Percentiles rank a stretch among this genome's conserved stretches.
Conservation (phyloP, 2,888 invertebrate species). For the Parnassius apollo region DNA sequence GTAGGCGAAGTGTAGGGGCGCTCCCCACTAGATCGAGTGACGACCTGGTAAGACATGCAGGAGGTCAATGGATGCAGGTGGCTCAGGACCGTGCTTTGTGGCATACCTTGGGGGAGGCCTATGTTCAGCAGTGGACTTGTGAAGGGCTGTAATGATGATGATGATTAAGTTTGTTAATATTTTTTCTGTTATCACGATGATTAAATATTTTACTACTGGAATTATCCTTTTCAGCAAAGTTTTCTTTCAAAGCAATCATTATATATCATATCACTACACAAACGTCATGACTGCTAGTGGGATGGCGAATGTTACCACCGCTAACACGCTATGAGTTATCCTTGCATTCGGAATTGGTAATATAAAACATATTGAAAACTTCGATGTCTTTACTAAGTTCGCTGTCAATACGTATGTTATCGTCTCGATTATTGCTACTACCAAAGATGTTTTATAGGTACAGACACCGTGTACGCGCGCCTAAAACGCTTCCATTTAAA, state of each 20-base stretch:
- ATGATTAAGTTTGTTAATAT: conserved; percentile 57
- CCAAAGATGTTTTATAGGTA: too few species aligned
- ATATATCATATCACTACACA: too few species aligned
- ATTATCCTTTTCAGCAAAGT: conserved; percentile 40
- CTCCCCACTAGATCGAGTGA: too few species aligned
- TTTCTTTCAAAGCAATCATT: conserved; percentile 56
- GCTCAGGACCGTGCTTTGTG: too few species aligned
- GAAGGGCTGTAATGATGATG: too few species aligned
- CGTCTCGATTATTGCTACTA: conserved; percentile 48
- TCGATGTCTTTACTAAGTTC: conserved; percentile 41
- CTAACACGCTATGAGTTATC: conserved; percentile 48
- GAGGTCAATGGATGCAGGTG: too few species aligned
- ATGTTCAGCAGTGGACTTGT: too few species aligned
- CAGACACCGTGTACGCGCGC: too few species aligned
- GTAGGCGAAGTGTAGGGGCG: too few species aligned
- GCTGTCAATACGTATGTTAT: conserved; percentile 52
- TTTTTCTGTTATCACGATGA: conserved; percentile 50
- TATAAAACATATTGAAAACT: conserved; percentile 45
- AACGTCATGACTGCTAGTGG: conserved; percentile 55
- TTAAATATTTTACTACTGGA: conserved; percentile 48
- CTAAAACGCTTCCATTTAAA: too few species aligned
- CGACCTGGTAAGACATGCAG: too few species aligned
- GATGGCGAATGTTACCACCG: conserved; percentile 49
- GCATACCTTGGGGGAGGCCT: too few species aligned
- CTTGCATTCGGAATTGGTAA: conserved; percentile 47